A percentile compares a stretch with the other conserved stretches of the same genome.
Evolutionary conservation across 2,113 vertebrate genomes (phyloP).

Genomic region (Hippocampus comes): DNA sequence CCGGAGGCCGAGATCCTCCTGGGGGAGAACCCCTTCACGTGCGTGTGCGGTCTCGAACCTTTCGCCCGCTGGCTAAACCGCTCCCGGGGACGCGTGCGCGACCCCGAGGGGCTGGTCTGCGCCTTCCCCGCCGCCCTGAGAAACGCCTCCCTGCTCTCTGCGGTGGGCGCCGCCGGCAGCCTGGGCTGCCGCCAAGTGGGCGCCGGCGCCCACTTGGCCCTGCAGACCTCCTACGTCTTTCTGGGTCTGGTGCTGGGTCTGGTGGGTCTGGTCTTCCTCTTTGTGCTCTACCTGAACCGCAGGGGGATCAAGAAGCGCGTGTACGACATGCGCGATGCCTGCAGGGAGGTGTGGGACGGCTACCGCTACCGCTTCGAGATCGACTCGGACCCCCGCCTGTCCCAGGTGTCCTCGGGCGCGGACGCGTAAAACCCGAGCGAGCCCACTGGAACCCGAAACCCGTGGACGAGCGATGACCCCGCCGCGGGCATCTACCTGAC

Average conservation of each 20-base stretch:
- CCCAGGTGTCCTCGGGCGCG: conserved; percentile 62
- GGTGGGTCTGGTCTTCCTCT: conserved; percentile 76
- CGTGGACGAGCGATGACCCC: conserved; percentile 24
- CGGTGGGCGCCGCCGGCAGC: conserved; percentile 33
- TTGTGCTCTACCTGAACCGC: conserved; percentile 80
- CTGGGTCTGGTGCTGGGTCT: conserved; percentile 74
- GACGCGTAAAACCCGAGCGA: conserved; percentile 58
- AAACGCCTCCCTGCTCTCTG: conserved; percentile 65
- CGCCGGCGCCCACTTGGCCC: conserved; percentile 55
- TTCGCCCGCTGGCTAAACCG: conserved; percentile 72
- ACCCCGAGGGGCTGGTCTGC: conserved; percentile 59
- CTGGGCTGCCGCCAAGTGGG: conserved; percentile 63
- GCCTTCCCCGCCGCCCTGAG: conserved; percentile 63
- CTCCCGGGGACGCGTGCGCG: conserved; percentile 54
- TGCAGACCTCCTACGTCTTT: conserved; percentile 79
- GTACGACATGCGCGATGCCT: conserved; percentile 72
- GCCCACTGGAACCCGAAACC: background rate
- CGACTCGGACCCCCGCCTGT: conserved; percentile 69
- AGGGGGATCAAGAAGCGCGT: conserved; percentile 77
- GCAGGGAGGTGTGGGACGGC: conserved; percentile 76
- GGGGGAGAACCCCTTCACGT: conserved; percentile 71
- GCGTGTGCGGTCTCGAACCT: conserved; percentile 72
- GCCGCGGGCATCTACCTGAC: background rate
- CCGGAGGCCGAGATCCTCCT: conserved; percentile 55
- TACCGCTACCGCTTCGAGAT: conserved; percentile 78